Base-by-base conservation (phyloP, 2,113 vertebrate genomes). In the Nycticorax nycticorax region DNA sequence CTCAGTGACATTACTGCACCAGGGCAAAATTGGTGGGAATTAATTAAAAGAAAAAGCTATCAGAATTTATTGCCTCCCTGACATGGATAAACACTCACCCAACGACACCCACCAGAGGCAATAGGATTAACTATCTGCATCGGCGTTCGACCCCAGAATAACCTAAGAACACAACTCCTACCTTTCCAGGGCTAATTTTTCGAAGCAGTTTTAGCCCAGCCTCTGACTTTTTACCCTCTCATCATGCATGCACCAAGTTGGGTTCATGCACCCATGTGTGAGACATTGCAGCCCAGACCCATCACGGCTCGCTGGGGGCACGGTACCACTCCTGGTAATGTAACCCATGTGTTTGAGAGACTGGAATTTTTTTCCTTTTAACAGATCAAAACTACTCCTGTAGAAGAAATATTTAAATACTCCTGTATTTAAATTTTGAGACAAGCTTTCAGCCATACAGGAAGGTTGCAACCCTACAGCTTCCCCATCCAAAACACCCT, bases 301-400 rank as follows among this genome's bases (percentile, higher is more conserved):
- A 20, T 8, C 9, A 8, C 35, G 45, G 28, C 11, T 55, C 4
- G 0, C 26, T 10, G 35, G 3, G 33, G n/a, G 30, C 33, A 66
- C 0, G 0, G 55, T 35, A 33, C 20, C 12, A 43, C 10, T 30
- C 21, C 48, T 17, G 12, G 21, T 9, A 55, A 33, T 0, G 1
- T 22, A 43, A 26, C 11, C 13, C 2, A 24, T 6, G 1, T 16
- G 10, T 14, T 56, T 33, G 27, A 52, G 7, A 72, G 3, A 64
- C 0, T 18, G 32, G 16, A 27, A 2, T 23, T 71, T 23, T 56
- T 82, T n/a, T 35, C 18, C 59, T 37, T 78, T n/a, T 20, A n/a
- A 50, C 10, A 45, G 10, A 47, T 41, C 10, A 76, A 67, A 64
- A 48, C 37, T 5, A 52, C 9, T 16, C 4, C 37, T 0, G 2